Conservation (phyloP, 2,797 vertebrate species). For the Dermochelys coriacea region DNA sequence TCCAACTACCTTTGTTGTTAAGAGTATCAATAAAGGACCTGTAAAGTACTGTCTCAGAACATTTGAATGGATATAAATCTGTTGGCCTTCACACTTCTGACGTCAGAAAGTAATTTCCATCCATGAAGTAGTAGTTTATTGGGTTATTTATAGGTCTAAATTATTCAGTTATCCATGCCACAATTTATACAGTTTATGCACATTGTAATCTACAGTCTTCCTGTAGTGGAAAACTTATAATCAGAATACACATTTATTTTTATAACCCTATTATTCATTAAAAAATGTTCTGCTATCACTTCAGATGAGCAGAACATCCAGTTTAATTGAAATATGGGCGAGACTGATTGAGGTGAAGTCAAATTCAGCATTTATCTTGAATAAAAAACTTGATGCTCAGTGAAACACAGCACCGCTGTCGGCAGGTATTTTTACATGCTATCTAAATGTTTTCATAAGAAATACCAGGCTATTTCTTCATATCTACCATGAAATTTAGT, state of each 20-base stretch:
- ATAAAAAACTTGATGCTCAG: background rate
- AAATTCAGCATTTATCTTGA: background rate
- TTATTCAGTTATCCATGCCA: background rate
- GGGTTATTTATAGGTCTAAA: background rate
- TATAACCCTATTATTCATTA: background rate
- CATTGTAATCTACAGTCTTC: background rate
- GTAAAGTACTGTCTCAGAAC: background rate
- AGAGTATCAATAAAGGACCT: background rate
- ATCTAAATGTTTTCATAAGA: background rate
- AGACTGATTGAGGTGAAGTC: background rate
- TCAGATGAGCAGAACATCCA: background rate
- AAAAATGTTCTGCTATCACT: background rate
- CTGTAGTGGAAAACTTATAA: background rate
- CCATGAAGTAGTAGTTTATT: background rate
- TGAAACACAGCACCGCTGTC: background rate
- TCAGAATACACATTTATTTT: background rate
- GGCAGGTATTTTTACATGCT: background rate
- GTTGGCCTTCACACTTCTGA: background rate
- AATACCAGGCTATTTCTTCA: background rate
- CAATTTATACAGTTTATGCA: constrained; percentile 5
- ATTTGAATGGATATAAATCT: background rate
- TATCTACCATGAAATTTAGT: background rate
- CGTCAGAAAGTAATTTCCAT: background rate
- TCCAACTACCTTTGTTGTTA: background rate
- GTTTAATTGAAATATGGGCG: background rate